A percentile compares a stretch with the other conserved stretches of the same genome.
Conservation (phyloP, 2,888 invertebrate species). For the Tiliacea aurago region DNA sequence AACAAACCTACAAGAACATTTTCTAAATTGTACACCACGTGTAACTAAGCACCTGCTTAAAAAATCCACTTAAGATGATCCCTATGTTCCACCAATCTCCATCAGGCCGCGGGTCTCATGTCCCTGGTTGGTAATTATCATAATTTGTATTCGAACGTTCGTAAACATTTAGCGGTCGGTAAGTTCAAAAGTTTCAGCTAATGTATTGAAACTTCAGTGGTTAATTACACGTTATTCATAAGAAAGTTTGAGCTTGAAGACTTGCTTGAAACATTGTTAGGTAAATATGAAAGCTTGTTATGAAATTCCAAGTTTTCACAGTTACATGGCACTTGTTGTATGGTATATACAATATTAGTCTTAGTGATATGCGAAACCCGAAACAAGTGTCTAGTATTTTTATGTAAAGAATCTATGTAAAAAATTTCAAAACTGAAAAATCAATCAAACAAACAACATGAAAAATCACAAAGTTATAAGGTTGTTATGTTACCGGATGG, state of each 20-base stretch:
- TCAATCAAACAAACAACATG: no score
- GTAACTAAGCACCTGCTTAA: conserved; percentile 38
- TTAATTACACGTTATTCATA: conserved; percentile 50
- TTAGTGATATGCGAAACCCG: no score
- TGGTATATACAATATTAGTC: no score
- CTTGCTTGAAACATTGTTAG: conserved; percentile 23
- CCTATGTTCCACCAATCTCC: background rate
- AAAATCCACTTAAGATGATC: conserved; percentile 5
- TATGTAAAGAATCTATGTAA: no score
- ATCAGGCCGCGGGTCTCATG: background rate
- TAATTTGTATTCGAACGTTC: conserved; percentile 46
- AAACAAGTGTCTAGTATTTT: no score
- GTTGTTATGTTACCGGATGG: no score
- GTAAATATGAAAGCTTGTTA: conserved; percentile 19
- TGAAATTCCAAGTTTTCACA: conserved; percentile 2
- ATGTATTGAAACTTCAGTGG: conserved; percentile 53
- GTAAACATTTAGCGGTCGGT: conserved; percentile 45
- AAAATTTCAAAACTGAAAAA: no score
- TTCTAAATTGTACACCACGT: conserved; percentile 32
- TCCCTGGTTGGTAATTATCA: conserved; percentile 31
- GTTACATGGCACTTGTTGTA: background rate
- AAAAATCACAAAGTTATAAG: no score
- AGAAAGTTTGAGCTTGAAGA: conserved; percentile 38
- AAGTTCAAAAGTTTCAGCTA: conserved; percentile 55
- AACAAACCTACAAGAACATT: conserved; percentile 39